Evolutionary conservation across 2,888 invertebrate species (phyloP), one percentile per base, ranked within the genome.

Genomic region (Trachelus troglodyta): DNA sequence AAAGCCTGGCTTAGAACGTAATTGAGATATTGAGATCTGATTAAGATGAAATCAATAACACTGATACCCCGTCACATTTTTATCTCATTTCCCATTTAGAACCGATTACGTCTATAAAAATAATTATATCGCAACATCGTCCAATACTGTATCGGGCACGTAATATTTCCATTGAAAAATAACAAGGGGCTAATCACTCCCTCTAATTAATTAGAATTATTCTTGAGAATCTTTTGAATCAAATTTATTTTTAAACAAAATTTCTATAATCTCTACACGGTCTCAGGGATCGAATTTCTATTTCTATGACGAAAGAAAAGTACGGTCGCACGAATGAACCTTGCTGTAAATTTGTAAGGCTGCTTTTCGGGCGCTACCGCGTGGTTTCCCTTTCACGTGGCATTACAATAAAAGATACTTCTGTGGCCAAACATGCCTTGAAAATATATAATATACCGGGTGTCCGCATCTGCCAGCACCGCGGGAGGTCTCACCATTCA

Each of bases 11-110:
- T 89, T 87, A 89, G 88, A 90, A 88, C 89, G 87, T 91, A 91
- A 91, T 91, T 91, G 91, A 90, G 90, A 90, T 90, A 90, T 91
- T 88, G 90, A 89, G 90, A 90, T 91, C 89, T 91, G 90, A 91
- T 91, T 91, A 91, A 91, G 89, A 90, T 87, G 88, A 90, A 91
- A 90, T 91, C 90, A 87, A 91, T 91, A 90, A 89, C 83, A 86
- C 85, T 82, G 85, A 82, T 81, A 79, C 40, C 35, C 35, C 40
- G 56, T 15, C 56, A 23, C 56, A 56, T 56, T 56, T 56, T 56
- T 56, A 56, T 56, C 56, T 56, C 56, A 23, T 56, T 56, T 56
- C 56, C 56, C 23, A 15, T 15, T 23, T 56, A 56, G 56, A 23
- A 23, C 56, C 56, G 56, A 56, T 56, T 56, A 56, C 56, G 56